Evolutionary conservation across 2,888 invertebrate genomes (phyloP).

Genomic region (Chalcosyrphus nemorum): DNA sequence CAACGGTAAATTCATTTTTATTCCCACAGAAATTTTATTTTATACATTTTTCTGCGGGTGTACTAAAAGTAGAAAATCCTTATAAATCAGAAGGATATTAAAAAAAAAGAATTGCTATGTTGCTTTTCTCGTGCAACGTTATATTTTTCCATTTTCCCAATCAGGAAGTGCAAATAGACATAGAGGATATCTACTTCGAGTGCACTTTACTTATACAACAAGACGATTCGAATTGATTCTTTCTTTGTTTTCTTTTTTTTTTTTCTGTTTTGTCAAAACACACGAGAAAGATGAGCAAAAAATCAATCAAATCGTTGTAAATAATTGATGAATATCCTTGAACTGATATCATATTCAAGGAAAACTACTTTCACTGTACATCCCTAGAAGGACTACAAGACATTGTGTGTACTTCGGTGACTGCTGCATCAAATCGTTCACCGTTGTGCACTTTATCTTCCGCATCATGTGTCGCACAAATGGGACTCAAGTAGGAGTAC

Average conservation of each 20-base stretch:
- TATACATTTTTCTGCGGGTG: slow-evolving; percentile 44
- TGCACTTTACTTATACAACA: background rate
- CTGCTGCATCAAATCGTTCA: slow-evolving; percentile 8
- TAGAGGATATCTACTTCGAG: slow-evolving; percentile 10
- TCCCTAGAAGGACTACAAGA: too few species aligned
- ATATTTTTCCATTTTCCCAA: slow-evolving; percentile 2
- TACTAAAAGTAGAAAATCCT: background rate
- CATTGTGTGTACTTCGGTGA: background rate
- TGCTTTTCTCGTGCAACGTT: background rate
- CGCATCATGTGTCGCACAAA: slow-evolving; percentile 9
- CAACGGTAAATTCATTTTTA: background rate
- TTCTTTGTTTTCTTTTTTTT: background rate
- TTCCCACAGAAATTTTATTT: slow-evolving; percentile 31
- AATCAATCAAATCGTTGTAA: slow-evolving; percentile 58
- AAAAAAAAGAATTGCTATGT: background rate
- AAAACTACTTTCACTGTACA: background rate
- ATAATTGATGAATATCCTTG: slow-evolving; percentile 54
- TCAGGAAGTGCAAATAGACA: slow-evolving; percentile 39
- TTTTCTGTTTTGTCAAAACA: background rate
- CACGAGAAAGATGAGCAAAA: background rate
- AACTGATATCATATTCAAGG: slow-evolving; percentile 38
- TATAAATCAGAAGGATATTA: slow-evolving; percentile 13
- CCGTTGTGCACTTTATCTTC: slow-evolving; percentile 11
- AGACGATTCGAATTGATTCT: slow-evolving; percentile 9
- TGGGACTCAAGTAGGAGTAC: background rate